Evolutionary conservation across 2,888 invertebrate genomes (phyloP), one percentile per base, ranked within the genome.

Genomic region (Cephus rjabovi): DNA sequence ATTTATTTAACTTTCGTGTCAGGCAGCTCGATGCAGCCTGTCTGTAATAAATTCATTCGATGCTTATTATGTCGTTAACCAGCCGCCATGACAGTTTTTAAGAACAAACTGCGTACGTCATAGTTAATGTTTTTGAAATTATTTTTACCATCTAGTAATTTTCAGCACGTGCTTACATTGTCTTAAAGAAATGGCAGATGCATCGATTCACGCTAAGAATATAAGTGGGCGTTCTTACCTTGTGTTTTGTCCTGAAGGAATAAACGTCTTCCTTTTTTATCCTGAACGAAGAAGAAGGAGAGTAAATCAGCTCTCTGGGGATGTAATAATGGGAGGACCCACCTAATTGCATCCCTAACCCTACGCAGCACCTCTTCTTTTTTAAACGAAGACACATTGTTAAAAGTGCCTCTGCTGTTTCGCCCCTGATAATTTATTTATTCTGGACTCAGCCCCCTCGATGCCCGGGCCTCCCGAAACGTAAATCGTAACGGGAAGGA

Each of bases 41-140:
- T 80, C 74, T 68, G 73, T 75, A 79, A 84, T 81, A 80, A 81
- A 71, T 71, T 71, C 56, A 56, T 56, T 15, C 23, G 2, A 56
- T 56, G 56, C 56, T 56, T 56, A 23, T 56, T 56, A 56, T 56
- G 9, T 56, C 56, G 56, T 56, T 56, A 56, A 23, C 56, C 56
- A 56, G 56, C 23, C 0, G 56, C 56, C 56, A 56, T 56, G 56
- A 56, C 56, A 56, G 56, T 23, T 56, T 56, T 9, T 6, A 56
- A 56, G 56, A 56, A 23, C 2, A 9, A 23, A 9, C 56, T 15
- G 23, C 15, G 40, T 40, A 23, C 40, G 15, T 56, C 6, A 23
- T 23, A 56, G 23, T 23, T 56, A 56, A 56, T 35, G 9, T 56
- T 23, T 56, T 23, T 56, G 1, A 56, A 56, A 23, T 23, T 56